phyloP scores from a whole-genome alignment of 1,140 invertebrate genomes.

The Vanessa tameamea region DNA sequence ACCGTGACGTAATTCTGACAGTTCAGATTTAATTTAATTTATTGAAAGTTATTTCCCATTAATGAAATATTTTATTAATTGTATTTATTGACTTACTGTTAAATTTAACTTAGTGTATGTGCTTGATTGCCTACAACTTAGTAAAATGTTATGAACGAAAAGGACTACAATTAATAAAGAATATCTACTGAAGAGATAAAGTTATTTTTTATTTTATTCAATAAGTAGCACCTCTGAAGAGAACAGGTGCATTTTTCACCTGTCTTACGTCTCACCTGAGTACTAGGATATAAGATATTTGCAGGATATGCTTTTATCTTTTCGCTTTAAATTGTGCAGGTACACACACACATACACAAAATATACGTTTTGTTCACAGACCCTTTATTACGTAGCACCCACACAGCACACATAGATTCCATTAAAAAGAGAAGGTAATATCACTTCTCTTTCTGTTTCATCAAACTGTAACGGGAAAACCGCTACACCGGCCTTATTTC shows the following conservation, averaged over 20 bases:
- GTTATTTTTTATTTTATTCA: no score
- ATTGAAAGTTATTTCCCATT: background rate
- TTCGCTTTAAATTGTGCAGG: slow-evolving; percentile 44
- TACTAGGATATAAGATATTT: slow-evolving; percentile 60
- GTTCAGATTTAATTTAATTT: slow-evolving; percentile 3
- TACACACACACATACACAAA: slow-evolving; percentile 1
- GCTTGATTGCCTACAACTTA: no score
- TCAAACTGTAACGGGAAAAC: background rate
- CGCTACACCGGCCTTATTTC: background rate
- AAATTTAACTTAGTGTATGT: background rate
- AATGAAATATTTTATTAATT: background rate
- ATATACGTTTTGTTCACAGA: background rate
- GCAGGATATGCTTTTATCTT: slow-evolving; percentile 50
- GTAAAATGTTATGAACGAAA: no score
- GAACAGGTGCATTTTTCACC: slow-evolving; percentile 59
- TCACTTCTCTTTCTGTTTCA: slow-evolving; percentile 25
- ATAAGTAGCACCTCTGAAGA: slow-evolving; percentile 25
- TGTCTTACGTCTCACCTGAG: slow-evolving; percentile 67
- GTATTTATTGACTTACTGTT: background rate
- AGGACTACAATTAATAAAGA: no score
- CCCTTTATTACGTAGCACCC: background rate
- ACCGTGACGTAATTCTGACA: slow-evolving; percentile 68
- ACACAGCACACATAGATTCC: background rate
- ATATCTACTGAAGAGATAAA: no score
- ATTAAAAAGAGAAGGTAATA: slow-evolving; percentile 6